phyloP scores from a whole-genome alignment of 2,888 invertebrate genomes.

The Pocota personata region DNA sequence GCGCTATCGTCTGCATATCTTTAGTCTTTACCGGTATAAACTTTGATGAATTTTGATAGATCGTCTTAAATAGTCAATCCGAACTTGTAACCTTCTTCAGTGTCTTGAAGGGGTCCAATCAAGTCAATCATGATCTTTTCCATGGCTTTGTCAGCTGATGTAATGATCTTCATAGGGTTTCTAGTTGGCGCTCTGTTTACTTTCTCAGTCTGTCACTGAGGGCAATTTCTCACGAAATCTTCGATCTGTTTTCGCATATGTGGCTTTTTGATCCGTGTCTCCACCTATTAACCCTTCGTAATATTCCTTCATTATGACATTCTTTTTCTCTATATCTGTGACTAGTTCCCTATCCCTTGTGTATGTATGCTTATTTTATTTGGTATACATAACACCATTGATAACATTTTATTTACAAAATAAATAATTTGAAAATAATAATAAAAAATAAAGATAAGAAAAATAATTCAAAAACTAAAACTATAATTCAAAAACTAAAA shows the following conservation, averaged over 20 bases:
- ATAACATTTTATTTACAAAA: too few relatives aligned
- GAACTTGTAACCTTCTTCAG: conserved; percentile 46
- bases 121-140: conserved; percentile 38
- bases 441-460: too few relatives aligned
- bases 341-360: background rate
- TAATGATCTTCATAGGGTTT: conserved; percentile 21
- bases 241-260: background rate
- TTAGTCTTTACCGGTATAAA: conserved; percentile 21
- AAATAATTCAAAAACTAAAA: too few relatives aligned
- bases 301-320: background rate
- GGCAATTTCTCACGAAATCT: too few relatives aligned
- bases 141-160: conserved; percentile 2
- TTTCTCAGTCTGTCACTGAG: background rate
- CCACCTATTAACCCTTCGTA: conserved; percentile 5
- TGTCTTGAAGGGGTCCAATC: conserved; percentile 45
- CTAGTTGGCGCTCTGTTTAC: conserved; percentile 2
- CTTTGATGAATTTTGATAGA: conserved; percentile 58
- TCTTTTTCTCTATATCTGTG: background rate
- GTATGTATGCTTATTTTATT: conserved; percentile 34
- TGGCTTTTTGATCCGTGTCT: background rate
- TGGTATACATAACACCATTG: too few relatives aligned
- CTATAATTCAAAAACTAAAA: too few relatives aligned
- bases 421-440: too few relatives aligned
- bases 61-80: conserved; percentile 41
- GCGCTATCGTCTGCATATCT: background rate